A percentile compares a stretch with the other conserved stretches of the same genome.
Evolutionary conservation across 2,113 vertebrate genomes (phyloP).

Genomic region (Bolborhynchus lineola): DNA sequence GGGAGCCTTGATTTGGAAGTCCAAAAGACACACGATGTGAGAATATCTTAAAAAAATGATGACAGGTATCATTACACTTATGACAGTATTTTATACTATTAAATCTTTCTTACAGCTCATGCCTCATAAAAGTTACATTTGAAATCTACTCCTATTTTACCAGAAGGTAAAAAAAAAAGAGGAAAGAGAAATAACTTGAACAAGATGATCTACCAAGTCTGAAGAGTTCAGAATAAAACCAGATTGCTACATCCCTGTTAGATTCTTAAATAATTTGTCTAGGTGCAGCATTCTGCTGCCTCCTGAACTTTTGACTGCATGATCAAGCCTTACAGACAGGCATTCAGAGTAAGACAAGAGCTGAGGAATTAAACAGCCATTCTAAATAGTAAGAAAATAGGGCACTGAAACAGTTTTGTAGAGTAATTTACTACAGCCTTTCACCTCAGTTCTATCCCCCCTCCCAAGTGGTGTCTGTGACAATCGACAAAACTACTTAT

Average conservation of each 20-base stretch:
- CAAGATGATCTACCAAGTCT: background rate
- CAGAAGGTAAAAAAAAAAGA: background rate
- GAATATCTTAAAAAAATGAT: background rate
- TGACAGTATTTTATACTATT: background rate
- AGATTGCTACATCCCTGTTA: background rate
- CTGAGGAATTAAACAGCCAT: background rate
- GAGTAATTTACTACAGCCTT: background rate
- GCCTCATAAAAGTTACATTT: background rate
- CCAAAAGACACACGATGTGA: background rate
- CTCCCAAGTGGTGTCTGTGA: background rate
- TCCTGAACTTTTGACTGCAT: background rate
- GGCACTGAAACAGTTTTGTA: background rate
- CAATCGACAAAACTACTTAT: background rate
- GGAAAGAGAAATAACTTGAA: background rate
- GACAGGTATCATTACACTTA: background rate
- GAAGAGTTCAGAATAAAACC: background rate
- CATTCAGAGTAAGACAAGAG: background rate
- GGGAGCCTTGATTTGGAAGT: background rate
- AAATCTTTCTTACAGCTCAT: background rate
- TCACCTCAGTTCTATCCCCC: background rate
- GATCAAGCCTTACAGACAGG: background rate
- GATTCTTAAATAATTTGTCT: background rate
- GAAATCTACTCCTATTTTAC: background rate
- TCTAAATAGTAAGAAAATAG: background rate
- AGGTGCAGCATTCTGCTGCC: background rate